phyloP scores from a whole-genome alignment of 2,888 invertebrate species.

The Cremastinae sp. region DNA sequence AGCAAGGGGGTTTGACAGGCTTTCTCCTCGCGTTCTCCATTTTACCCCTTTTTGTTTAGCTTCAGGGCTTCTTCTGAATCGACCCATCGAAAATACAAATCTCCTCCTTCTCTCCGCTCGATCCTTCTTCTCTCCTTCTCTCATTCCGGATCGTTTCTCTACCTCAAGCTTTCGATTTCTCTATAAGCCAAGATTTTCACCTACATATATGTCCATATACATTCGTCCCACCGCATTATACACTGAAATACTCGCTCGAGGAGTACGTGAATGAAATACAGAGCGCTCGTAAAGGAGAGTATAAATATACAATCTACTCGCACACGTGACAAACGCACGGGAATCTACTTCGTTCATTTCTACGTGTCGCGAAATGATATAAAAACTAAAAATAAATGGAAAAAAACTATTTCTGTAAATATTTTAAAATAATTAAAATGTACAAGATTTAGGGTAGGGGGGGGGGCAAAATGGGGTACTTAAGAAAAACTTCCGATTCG shows the following conservation, averaged over 20 bases:
- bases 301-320: constrained; percentile 1
- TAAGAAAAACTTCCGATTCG: too few relatives aligned
- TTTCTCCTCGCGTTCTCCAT: constrained; percentile 62
- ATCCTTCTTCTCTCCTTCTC: neutral
- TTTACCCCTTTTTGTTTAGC: constrained; percentile 32
- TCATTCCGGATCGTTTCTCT: neutral
- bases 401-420: too few relatives aligned
- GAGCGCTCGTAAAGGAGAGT: neutral
- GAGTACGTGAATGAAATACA: constrained; percentile 37
- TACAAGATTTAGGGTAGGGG: too few relatives aligned
- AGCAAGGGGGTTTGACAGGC: constrained; percentile 69
- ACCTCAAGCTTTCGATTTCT: neutral
- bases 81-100: constrained; percentile 15
- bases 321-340: neutral
- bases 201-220: neutral
- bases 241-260: constrained; percentile 17
- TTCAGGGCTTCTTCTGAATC: constrained; percentile 14
- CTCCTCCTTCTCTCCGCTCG: neutral
- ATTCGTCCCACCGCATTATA: neutral
- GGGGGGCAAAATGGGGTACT: too few relatives aligned
- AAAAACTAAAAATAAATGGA: too few relatives aligned
- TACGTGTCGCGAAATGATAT: neutral
- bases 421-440: too few relatives aligned
- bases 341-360: neutral
- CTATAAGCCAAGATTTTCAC: constrained; percentile 21